A percentile compares a stretch with the other conserved stretches of the same genome.
phyloP scores from a whole-genome alignment of 2,888 invertebrate species.

The Periphyllus acericola region DNA sequence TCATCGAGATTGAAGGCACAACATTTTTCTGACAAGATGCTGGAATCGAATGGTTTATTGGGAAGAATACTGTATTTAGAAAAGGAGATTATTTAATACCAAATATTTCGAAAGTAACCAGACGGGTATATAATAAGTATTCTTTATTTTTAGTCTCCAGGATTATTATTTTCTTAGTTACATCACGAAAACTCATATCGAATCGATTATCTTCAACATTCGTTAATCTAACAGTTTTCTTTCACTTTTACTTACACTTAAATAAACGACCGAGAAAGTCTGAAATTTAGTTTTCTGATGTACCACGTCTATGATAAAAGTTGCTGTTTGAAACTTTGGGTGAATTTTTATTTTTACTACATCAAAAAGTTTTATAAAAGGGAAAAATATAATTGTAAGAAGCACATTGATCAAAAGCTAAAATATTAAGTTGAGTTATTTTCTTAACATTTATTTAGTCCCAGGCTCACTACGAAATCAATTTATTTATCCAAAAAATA shows the following conservation, averaged over 20 bases:
- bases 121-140: background rate
- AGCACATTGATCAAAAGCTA: background rate
- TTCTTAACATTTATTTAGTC: background rate
- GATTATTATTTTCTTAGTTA: background rate
- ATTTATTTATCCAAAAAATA: background rate
- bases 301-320: background rate
- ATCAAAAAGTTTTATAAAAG: background rate
- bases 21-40: too few species aligned
- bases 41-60: too few species aligned
- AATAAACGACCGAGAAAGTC: background rate
- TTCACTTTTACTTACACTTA: background rate
- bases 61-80: too few species aligned
- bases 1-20: too few species aligned
- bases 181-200: background rate
- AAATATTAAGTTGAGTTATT: background rate
- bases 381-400: background rate
- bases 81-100: too few species aligned
- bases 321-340: background rate
- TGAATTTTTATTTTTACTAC: background rate
- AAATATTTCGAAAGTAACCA: too few species aligned
- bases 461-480: background rate
- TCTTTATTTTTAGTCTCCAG: background rate
- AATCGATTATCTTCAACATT: background rate
- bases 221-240: background rate
- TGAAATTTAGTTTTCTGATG: background rate